phyloP scores from a whole-genome alignment of 2,113 vertebrate species.

The Chiloscyllium plagiosum region DNA sequence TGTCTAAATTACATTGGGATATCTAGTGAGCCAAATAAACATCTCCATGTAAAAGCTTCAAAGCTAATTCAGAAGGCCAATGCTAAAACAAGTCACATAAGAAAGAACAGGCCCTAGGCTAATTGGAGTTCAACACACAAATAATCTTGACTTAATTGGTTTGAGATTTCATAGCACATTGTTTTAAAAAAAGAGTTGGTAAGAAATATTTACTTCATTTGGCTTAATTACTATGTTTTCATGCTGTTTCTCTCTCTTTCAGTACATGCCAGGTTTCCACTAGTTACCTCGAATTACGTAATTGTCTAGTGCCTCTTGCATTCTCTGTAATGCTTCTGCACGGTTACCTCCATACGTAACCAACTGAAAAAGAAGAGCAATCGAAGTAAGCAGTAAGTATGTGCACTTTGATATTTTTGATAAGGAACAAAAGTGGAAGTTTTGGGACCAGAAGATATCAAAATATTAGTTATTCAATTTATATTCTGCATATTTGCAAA shows the following conservation, averaged over 20 bases:
- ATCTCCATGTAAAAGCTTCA: neutral
- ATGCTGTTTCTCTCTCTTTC: constrained; percentile 57
- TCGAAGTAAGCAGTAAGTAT: neutral
- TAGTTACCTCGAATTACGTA: constrained; percentile 90
- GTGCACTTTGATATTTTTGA: no score
- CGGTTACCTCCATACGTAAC: constrained; percentile 80
- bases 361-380: constrained; percentile 58
- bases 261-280: constrained; percentile 55
- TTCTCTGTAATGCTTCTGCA: constrained; percentile 76
- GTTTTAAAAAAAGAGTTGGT: constrained; percentile 63
- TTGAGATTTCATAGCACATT: constrained; percentile 45
- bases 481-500: neutral
- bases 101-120: neutral
- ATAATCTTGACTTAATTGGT: constrained; percentile 38
- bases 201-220: constrained; percentile 65
- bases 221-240: constrained; percentile 65
- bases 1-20: neutral
- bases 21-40: neutral
- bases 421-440: neutral
- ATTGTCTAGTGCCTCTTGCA: constrained; percentile 84
- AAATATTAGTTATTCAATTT: neutral
- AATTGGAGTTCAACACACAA: neutral
- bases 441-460: neutral
- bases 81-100: neutral
- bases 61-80: neutral